phyloP scores from a whole-genome alignment of 2,113 vertebrate genomes.

The Catharus minimus region DNA sequence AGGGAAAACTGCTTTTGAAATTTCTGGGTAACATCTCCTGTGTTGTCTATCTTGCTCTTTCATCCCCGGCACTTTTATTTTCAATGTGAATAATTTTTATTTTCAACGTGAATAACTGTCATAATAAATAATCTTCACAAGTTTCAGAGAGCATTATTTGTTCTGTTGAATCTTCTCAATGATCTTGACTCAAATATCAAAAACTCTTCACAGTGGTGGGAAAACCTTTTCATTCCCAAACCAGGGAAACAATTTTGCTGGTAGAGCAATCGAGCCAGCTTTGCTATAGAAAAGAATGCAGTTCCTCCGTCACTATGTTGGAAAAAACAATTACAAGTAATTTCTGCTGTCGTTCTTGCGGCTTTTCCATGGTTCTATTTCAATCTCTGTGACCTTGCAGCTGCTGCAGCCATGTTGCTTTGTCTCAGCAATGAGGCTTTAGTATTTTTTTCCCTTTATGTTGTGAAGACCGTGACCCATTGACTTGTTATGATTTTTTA shows the following conservation, averaged over 20 bases:
- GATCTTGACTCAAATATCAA: not conserved
- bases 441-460: not conserved
- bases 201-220: not conserved
- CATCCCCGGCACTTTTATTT: not conserved
- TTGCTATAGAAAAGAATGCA: not conserved
- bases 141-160: not conserved
- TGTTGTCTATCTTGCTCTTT: not conserved
- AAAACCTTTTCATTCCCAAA: not conserved
- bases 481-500: conserved; percentile 27
- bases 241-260: not conserved
- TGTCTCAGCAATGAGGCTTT: not conserved
- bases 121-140: not conserved
- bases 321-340: not conserved
- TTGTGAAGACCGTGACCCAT: conserved; percentile 27
- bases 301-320: fast-evolving
- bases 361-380: conserved; percentile 16
- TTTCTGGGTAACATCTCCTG: not conserved
- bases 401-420: conserved; percentile 21
- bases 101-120: not conserved
- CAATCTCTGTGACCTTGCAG: conserved; percentile 33
- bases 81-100: not conserved
- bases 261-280: not conserved
- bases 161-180: not conserved
- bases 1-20: not conserved
- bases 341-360: not conserved